Conservation (phyloP, 2,888 invertebrate species). For the Drosophila anomelani region DNA sequence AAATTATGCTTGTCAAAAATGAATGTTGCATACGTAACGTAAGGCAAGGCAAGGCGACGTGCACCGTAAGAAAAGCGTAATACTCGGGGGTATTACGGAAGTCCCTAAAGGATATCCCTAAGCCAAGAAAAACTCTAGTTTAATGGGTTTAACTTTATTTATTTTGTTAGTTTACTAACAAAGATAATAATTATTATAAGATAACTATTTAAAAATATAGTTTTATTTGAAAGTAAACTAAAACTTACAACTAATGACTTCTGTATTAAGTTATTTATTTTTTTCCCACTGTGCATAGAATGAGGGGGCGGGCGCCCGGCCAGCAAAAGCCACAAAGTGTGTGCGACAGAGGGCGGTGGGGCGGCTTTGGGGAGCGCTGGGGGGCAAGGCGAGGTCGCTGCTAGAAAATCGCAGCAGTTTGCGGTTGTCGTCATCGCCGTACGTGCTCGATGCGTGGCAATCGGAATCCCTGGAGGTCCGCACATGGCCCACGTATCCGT, state of each 20-base stretch:
- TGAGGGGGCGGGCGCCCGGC: slow-evolving; percentile 25
- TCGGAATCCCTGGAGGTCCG: slow-evolving; percentile 63
- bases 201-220: not conserved
- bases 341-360: not conserved
- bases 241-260: too few relatives aligned
- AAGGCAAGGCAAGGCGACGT: slow-evolving; percentile 45
- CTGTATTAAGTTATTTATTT: not conserved
- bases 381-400: slow-evolving; percentile 25
- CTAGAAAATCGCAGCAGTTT: slow-evolving; percentile 54
- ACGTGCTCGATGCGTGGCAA: slow-evolving; percentile 76
- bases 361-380: not conserved
- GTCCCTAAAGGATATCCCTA: not conserved
- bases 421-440: slow-evolving; percentile 55
- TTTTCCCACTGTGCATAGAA: slow-evolving; percentile 1
- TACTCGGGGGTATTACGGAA: not conserved
- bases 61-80: slow-evolving; percentile 40
- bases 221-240: too few relatives aligned
- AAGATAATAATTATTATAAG: not conserved
- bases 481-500: slow-evolving; percentile 36
- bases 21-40: slow-evolving; percentile 77
- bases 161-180: not conserved
- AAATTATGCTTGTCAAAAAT: slow-evolving; percentile 79
- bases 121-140: not conserved
- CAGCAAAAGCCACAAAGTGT: slow-evolving; percentile 13
- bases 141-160: not conserved